Conservation (phyloP, 30 jellyfish, hydroid and myxozoan species). For the Cassiopea xamachana region DNA sequence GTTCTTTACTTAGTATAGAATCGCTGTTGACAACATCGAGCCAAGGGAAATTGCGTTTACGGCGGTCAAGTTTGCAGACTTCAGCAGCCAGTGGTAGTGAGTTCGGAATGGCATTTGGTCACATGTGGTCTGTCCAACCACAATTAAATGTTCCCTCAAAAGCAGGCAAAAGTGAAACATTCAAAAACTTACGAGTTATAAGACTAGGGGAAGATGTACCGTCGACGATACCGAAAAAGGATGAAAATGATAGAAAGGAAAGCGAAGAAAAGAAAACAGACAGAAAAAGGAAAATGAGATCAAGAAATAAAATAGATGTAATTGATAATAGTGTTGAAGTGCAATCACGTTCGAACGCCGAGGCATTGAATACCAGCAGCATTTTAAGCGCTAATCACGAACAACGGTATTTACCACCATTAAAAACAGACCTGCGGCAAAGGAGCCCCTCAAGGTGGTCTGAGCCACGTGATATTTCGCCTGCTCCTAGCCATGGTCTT, state of each 20-base stretch:
- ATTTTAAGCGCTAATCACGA: neutral
- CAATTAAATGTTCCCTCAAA: constrained; percentile 52
- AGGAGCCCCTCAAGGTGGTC: constrained; percentile 47
- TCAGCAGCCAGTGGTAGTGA: constrained; percentile 78
- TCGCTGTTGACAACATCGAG: constrained; percentile 70
- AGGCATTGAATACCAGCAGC: neutral
- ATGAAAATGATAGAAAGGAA: neutral
- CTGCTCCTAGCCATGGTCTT: neutral
- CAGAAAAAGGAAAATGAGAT: neutral
- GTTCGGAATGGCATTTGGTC: constrained; percentile 81
- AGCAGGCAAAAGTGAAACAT: neutral
- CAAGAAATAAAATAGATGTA: constrained; percentile 15
- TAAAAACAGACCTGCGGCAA: constrained; percentile 45
- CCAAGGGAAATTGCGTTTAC: constrained; percentile 35
- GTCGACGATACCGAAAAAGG: neutral
- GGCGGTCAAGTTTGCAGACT: constrained; percentile 60
- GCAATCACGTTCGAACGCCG: neutral
- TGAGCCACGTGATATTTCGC: neutral
- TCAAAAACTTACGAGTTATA: constrained; percentile 64
- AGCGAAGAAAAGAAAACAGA: constrained; percentile 5
- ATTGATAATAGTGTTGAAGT: neutral
- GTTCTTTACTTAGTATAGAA: constrained; percentile 69
- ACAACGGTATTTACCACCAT: constrained; percentile 45
- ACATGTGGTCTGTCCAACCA: constrained; percentile 63
- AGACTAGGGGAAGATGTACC: constrained; percentile 78